Evolutionary conservation across 2,888 invertebrate genomes (phyloP).

Genomic region (Polyommatus iphigenia): DNA sequence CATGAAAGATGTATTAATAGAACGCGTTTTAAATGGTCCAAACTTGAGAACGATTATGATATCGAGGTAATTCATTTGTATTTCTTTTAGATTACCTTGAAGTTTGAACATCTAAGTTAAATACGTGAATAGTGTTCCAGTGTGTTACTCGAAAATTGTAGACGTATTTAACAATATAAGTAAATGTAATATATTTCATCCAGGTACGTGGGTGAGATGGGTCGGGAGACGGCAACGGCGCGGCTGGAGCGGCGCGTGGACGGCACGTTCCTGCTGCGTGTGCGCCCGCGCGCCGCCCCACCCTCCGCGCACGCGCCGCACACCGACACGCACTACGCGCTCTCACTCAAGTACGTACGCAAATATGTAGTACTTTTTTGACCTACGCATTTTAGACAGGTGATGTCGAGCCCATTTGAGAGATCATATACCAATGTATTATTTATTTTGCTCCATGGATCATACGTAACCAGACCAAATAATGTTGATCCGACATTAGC

Average conservation of each 20-base stretch:
- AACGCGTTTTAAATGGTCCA: no score
- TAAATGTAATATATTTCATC: not conserved
- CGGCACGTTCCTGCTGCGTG: constrained; percentile 92
- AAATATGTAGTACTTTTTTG: not conserved
- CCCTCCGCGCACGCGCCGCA: constrained; percentile 44
- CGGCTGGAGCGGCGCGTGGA: constrained; percentile 88
- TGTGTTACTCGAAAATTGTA: not conserved
- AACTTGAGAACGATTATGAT: no score
- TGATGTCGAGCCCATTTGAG: no score
- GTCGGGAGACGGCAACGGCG: constrained; percentile 87
- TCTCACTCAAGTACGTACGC: constrained; percentile 86
- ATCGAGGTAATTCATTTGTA: no score
- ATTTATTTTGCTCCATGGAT: no score
- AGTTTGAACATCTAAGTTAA: not conserved
- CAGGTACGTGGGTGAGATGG: constrained; percentile 94
- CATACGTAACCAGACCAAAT: no score
- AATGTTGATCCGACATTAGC: no score
- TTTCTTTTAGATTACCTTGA: no score
- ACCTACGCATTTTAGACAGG: no score
- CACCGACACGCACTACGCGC: constrained; percentile 87
- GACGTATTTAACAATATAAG: not conserved
- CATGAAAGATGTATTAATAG: no score
- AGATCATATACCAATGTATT: no score
- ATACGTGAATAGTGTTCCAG: not conserved
- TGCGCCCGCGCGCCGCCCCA: constrained; percentile 82